Percentiles rank a stretch among this genome's conserved stretches.
Evolutionary conservation across 2,888 invertebrate genomes (phyloP).

Genomic region (Hypselothyrea guttata): DNA sequence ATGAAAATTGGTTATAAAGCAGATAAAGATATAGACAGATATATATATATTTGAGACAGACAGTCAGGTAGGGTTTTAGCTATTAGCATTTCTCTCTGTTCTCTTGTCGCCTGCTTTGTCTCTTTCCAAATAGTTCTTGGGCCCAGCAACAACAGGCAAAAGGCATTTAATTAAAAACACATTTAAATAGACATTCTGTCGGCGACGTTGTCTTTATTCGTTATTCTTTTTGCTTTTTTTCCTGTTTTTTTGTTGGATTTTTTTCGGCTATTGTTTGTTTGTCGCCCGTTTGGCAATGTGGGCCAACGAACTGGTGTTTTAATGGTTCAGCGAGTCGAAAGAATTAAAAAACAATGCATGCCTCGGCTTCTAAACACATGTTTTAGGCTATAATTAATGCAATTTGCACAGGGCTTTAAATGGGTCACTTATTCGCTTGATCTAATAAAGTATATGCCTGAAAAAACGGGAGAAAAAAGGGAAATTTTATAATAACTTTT

Average conservation of each 20-base stretch:
- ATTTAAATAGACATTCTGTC: constrained; percentile 58
- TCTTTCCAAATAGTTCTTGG: constrained; percentile 32
- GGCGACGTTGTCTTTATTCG: constrained; percentile 21
- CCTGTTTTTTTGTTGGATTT: neutral
- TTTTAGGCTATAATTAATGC: constrained; percentile 25
- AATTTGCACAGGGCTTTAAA: constrained; percentile 25
- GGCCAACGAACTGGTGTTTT: constrained; percentile 61
- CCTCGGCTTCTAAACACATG: constrained; percentile 26
- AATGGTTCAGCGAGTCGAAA: constrained; percentile 46
- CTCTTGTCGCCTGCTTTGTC: constrained; percentile 38
- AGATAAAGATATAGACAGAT: constrained; percentile 4
- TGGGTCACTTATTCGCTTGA: no score
- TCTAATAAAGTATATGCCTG: no score
- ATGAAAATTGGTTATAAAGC: constrained; percentile 13
- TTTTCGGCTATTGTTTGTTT: constrained; percentile 40
- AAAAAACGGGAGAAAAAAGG: no score
- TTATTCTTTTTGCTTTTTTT: constrained; percentile 15
- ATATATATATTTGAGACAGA: no score
- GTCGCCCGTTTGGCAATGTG: constrained; percentile 51
- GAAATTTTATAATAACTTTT: neutral
- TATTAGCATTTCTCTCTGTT: constrained; percentile 2
- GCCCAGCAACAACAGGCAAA: constrained; percentile 59
- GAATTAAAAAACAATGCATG: no score
- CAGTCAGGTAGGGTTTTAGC: constrained; percentile 25
- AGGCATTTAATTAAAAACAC: constrained; percentile 72